phyloP scores from a whole-genome alignment of 2,113 vertebrate genomes.

The Trachemys scripta region DNA sequence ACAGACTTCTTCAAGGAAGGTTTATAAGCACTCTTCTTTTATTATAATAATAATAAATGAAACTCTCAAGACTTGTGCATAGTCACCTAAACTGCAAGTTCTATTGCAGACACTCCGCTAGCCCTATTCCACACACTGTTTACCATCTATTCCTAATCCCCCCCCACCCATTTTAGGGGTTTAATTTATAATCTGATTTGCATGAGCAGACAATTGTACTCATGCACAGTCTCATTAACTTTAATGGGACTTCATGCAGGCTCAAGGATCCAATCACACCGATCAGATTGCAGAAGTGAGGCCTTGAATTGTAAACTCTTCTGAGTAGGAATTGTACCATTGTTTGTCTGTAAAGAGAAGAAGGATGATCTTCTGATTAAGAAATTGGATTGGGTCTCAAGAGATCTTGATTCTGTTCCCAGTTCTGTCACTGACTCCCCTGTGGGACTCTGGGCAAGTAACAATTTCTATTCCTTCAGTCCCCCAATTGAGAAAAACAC shows the following conservation, averaged over 20 bases:
- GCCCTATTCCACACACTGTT: background rate
- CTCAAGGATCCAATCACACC: background rate
- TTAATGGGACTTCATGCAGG: background rate
- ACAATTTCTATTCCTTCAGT: background rate
- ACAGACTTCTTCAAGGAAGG: background rate
- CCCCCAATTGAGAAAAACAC: background rate
- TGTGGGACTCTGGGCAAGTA: background rate
- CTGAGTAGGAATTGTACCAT: background rate
- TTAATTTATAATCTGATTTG: background rate
- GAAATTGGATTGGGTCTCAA: background rate
- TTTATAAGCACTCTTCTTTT: background rate
- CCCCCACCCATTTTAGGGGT: background rate
- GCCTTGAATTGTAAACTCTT: background rate
- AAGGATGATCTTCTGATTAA: background rate
- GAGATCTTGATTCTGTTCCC: background rate
- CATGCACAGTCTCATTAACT: background rate
- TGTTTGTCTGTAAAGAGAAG: background rate
- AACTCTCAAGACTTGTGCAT: background rate
- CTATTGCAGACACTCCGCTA: background rate
- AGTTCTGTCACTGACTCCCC: background rate
- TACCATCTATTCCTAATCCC: background rate
- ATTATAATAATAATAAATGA: background rate
- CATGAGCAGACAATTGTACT: background rate
- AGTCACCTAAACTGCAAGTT: background rate
- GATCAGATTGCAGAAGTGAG: background rate